Conservation (phyloP, 2,113 vertebrate genomes). For the Geococcyx californianus region DNA sequence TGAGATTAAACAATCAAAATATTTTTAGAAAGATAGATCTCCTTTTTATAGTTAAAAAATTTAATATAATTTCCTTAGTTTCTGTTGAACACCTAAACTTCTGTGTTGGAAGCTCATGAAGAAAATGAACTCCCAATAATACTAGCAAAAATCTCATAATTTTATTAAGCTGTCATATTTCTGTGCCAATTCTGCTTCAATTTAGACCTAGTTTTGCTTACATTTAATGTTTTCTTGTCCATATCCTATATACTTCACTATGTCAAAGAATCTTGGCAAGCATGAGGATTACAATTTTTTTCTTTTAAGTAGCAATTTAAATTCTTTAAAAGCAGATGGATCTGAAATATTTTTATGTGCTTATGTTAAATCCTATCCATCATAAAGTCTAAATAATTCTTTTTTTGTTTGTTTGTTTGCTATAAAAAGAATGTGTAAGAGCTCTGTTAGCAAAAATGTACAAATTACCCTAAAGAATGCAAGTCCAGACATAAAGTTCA, state of each 20-base stretch:
- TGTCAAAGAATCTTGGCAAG: not conserved
- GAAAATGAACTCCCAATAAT: not conserved
- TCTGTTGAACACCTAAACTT: not conserved
- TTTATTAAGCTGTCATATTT: not conserved
- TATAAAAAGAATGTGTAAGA: not conserved
- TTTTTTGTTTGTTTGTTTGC: not conserved
- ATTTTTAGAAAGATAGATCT: not conserved
- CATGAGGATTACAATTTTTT: not conserved
- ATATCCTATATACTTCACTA: not conserved
- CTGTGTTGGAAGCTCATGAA: not conserved
- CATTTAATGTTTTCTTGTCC: not conserved
- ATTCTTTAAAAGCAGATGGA: conserved; percentile 27
- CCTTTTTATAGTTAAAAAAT: not conserved
- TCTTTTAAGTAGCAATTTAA: not conserved
- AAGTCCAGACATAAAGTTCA: not conserved
- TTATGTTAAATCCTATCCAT: not conserved
- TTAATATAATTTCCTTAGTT: not conserved
- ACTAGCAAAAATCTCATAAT: not conserved
- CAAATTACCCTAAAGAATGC: not conserved
- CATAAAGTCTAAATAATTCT: not conserved
- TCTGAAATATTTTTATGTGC: not conserved
- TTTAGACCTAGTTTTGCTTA: not conserved
- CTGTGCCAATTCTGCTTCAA: not conserved
- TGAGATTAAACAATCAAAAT: not conserved
- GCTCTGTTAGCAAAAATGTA: not conserved